A percentile compares a stretch with the other conserved stretches of the same genome.
Conservation (phyloP, 2,113 vertebrate genomes). For the Mirza zaza region DNA sequence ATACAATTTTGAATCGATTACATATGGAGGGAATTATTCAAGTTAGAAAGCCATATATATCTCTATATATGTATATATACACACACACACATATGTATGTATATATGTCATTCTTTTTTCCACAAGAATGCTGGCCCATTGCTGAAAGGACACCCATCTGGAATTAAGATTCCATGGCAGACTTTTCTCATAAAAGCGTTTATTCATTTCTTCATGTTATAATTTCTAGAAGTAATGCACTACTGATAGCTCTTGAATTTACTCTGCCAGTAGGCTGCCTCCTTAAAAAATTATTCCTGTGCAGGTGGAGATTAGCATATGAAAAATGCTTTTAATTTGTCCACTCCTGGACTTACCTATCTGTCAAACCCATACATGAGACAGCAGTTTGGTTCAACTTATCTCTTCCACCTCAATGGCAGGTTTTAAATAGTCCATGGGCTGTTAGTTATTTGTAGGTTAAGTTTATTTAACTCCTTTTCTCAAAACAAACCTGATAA, state of each 20-base stretch:
- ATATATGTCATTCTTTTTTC: not conserved
- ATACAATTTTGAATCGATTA: constrained; percentile 67
- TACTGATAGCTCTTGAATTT: constrained; percentile 74
- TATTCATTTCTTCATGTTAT: constrained; percentile 69
- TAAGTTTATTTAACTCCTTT: constrained; percentile 78
- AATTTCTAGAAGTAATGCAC: constrained; percentile 77
- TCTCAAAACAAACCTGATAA: constrained; percentile 66
- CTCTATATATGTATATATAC: not conserved
- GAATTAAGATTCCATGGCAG: constrained; percentile 74
- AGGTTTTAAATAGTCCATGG: constrained; percentile 83
- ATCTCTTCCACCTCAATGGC: constrained; percentile 84
- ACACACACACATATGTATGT: not conserved
- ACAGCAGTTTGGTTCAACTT: constrained; percentile 80
- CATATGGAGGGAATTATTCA: not conserved
- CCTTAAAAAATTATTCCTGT: constrained; percentile 44
- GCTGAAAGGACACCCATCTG: constrained; percentile 73
- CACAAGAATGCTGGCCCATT: constrained; percentile 71
- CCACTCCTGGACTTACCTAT: constrained; percentile 79
- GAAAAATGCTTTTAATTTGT: constrained; percentile 84
- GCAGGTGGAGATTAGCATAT: constrained; percentile 79
- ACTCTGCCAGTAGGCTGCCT: constrained; percentile 31
- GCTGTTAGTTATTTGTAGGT: constrained; percentile 79
- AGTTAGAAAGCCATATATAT: not conserved
- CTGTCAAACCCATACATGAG: constrained; percentile 75
- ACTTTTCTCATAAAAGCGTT: constrained; percentile 50